Conservation (phyloP, 2,797 vertebrate species). For the Ambastaia sidthimunki region DNA sequence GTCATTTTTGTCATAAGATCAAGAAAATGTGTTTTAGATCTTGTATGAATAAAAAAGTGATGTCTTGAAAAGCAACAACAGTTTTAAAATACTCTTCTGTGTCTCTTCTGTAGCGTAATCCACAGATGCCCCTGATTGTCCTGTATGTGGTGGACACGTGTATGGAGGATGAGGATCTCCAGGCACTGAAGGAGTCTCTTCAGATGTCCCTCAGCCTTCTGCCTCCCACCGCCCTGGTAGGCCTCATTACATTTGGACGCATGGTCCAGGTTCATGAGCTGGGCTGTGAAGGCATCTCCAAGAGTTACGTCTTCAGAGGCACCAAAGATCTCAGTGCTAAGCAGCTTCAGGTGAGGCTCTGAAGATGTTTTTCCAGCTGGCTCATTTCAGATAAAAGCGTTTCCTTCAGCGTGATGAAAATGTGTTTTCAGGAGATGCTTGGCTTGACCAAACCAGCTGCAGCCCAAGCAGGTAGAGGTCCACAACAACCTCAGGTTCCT, state of each 20-base stretch:
- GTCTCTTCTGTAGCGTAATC: constrained; percentile 82
- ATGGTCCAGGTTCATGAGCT: constrained; percentile 98
- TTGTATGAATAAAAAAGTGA: too few species aligned
- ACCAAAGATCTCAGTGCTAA: constrained; percentile 94
- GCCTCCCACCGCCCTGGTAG: constrained; percentile 91
- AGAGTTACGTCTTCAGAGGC: constrained; percentile 96
- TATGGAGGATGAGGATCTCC: constrained; percentile 97
- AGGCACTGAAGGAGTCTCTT: constrained; percentile 95
- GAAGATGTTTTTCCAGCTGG: background rate
- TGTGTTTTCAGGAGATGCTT: constrained; percentile 87
- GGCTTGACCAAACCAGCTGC: constrained; percentile 88
- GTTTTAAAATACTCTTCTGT: background rate
- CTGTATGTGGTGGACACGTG: constrained; percentile 97
- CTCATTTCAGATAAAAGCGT: background rate
- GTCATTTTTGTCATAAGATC: too few species aligned
- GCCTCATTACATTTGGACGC: constrained; percentile 95
- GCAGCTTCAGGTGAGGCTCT: constrained; percentile 85
- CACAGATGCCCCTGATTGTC: constrained; percentile 96
- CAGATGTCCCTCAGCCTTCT: constrained; percentile 96
- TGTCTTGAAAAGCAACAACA: background rate
- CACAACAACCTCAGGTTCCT: constrained; percentile 86
- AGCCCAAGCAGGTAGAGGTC: constrained; percentile 84
- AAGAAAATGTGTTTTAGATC: too few species aligned
- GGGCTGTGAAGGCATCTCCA: constrained; percentile 95
- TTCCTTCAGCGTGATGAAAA: background rate